These are phyloP conservation scores for Pantala flavescens DNA, from an alignment of 1,140 invertebrate species.

Conservation along the genomic window DNA sequence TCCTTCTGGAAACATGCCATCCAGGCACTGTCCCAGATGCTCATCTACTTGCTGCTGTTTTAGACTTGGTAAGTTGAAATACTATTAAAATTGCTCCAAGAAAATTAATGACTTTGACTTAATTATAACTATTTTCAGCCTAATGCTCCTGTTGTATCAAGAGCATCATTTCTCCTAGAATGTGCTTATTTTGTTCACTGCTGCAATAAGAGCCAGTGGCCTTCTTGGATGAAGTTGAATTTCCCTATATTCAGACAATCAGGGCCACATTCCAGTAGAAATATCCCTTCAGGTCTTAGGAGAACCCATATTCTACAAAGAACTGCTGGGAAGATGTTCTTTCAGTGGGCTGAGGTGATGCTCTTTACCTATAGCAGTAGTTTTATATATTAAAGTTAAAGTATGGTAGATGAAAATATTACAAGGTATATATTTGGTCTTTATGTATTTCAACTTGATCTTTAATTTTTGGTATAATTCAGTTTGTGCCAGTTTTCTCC, in stretches of 20 bases:
- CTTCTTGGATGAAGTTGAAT: slow-evolving; percentile 85
- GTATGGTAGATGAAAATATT: background rate
- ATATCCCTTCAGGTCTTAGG: slow-evolving; percentile 47
- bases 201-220: slow-evolving; percentile 97
- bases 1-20: slow-evolving; percentile 86
- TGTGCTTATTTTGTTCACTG: slow-evolving; percentile 93
- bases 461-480: too few species aligned
- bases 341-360: slow-evolving; percentile 86
- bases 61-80: slow-evolving; percentile 73
- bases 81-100: too few species aligned
- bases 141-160: slow-evolving; percentile 79
- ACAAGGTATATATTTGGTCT: too few species aligned
- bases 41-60: slow-evolving; percentile 83
- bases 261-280: slow-evolving; percentile 40
- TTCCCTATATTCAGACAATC: slow-evolving; percentile 67
- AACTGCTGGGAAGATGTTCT: slow-evolving; percentile 90
- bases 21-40: slow-evolving; percentile 93
- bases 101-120: too few species aligned
- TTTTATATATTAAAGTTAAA: background rate
- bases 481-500: too few species aligned
- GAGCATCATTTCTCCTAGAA: slow-evolving; percentile 85
- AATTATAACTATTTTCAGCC: too few species aligned
- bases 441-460: too few species aligned
- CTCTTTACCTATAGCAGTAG: background rate
- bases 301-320: slow-evolving; percentile 75